Base-by-base conservation (phyloP, 92 coral and sea anemone genomes). In the Parazoanthus swiftii region DNA sequence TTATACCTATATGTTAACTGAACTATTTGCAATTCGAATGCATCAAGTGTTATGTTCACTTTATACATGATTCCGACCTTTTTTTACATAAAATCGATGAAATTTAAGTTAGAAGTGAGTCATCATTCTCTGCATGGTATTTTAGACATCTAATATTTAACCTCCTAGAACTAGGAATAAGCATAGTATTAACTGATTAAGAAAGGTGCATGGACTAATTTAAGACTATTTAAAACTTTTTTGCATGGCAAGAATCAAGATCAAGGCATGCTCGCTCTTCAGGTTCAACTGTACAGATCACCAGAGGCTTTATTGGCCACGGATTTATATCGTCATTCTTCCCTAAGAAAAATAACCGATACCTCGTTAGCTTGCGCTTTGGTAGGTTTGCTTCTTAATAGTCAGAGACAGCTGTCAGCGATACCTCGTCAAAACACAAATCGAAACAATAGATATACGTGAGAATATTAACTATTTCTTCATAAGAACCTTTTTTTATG, bases 211-310 rank as follows among this genome's bases (percentile, higher is more conserved):
- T 20, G 70, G 70, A 76, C 80, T 76, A 76, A 76, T 23, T 16
- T 36, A 76, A 76, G 15, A 16, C 26, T 74, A 76, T 76, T 76
- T 54, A 13, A 54, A 76, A 76, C 80, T 76, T 6, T 75, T 21
- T 76, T 76, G 80, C 80, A 76, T 76, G 80, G 46, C 11, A 25
- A 76, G 80, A 15, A 33, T 2, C 54, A 76, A 76, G 80, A 44
- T 76, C 80, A 44, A 76, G 80, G 54, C 80, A 76, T 76, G 54
- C 80, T 76, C 80, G 80, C 80, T 76, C 54, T 76, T 76, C 80
- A 42, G 38, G 80, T 44, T 76, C 80, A 6, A 39, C 51, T 76
- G 46, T 76, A 76, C 43, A 76, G 80, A 76, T 76, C 80, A 39
- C 46, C 51, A 76, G 80, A 15, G 79, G 79, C 79, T 76, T 44